Base-by-base conservation (phyloP, 2,113 vertebrate genomes). In the Prionailurus bengalensis region DNA sequence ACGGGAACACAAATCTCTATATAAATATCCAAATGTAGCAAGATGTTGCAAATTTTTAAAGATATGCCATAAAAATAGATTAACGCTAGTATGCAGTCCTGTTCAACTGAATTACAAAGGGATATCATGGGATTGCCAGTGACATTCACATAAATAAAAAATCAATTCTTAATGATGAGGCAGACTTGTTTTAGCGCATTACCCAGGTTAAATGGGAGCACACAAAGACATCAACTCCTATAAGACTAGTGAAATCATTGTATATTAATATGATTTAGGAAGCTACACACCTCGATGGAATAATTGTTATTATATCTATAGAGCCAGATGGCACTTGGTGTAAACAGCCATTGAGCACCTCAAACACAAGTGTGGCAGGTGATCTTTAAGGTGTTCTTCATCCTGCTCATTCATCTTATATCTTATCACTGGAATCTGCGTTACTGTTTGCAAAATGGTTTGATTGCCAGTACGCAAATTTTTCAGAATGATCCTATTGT, bases 311-410 rank as follows among this genome's bases (percentile, higher is more conserved):
- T 98, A 97, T 99, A 99, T 99, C 99, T 99, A 89, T 92, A 96
- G 92, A 98, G 99, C 99, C 99, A 99, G 99, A 99, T 99, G 99
- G 99, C 98, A 98, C 97, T 98, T n/a, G 98, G 98, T 97, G 98
- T 98, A 98, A 99, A 99, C 98, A 99, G 98, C 98, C 98, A 98
- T 91, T 97, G 96, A 98, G 98, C 94, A 98, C 98, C 98, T 97
- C 98, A 80, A 95, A 89, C 97, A 92, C 96, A 16, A 96, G 98
- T 36, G 97, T 90, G 79, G 98, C 98, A 98, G 98, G 76, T 97
- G 98, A 96, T 95, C 97, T 97, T 98, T 98, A 98, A 99, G 98
- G 98, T 98, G 97, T 95, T 96, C 87, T 29, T 65, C 76, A 16
- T 94, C 97, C 95, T 85, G 82, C 88, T 97, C 97, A 36, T 97